Base-by-base conservation (phyloP, 2,888 invertebrate species). In the Himalopsyche kuldschensis region DNA sequence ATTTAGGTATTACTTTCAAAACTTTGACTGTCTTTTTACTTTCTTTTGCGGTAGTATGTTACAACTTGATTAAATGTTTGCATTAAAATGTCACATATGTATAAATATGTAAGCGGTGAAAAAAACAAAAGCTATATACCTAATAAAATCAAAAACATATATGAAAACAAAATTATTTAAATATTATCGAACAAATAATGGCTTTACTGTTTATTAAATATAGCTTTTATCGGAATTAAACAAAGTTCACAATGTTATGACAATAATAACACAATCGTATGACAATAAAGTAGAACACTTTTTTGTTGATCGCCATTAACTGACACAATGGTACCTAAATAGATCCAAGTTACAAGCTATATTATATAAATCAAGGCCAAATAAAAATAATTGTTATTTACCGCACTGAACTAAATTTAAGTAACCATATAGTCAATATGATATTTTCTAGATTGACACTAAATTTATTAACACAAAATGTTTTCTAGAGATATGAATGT, bases 401-500 rank as follows among this genome's bases (percentile, higher is more conserved):
- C 6, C 5, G 55, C 20, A 55, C 55, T 55, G 55, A 55, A 15
- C n/a, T 24, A 55, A 55, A 55, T 55, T 55, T 55, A 55, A 24
- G 55, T 55, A 8, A 55, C 20, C n/a, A 55, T 55, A 55, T 55
- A 55, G 55, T 55, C 24, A 15, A 55, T 4, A 55, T 55, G 10
- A 55, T 24, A 20, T 55, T 55, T 20, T 55, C 55, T 55, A 55
- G 55, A 55, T 55, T 55, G 55, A 20, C n/a, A 20, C 55, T 55
- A 8, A 55, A 55, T 55, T 24, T 20, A 55, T 4, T 55, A 20
- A 6, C 15, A 20, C 6, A 55, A 4, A 20, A 20, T 55, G n/a
- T 20, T 55, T 55, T 55, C 76, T 76, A n/a, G 81, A 81, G 76
- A 81, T 48, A 81, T 81, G 81, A 75, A 76, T 46, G 75, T 76